Base-by-base conservation (phyloP, 2,797 vertebrate genomes). In the Malurus leucopterus region DNA sequence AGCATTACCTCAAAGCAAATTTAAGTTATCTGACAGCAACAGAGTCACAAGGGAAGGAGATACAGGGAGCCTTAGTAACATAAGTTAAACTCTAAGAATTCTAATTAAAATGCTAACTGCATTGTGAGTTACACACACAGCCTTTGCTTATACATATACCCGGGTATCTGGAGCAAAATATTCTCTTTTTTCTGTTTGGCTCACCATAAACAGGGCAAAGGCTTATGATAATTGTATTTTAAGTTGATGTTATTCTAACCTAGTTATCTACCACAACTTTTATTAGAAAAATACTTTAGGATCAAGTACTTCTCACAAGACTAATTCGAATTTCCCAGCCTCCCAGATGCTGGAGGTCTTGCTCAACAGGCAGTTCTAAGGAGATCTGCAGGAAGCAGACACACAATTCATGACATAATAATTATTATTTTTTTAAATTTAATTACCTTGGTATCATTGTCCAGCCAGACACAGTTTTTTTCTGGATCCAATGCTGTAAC, bases 401-500 rank as follows among this genome's bases (percentile, higher is more conserved):
- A 72, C 55, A 55, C 23, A 85, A 44, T 26, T 71, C 32, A 40
- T 8, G 36, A 72, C 15, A 59, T 11, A 36, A 36, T 6, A 30
- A 47, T 6, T 1, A 17, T 11, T 36, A 6, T 8, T 47, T 9
- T 46, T 22, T 18, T 5, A 9, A 9, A 36, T 71, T 18, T 46
- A 46, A 67, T 86, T 97, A 99, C 99, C 97, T 98, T 97, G 78
- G 79, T 95, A 50, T 98, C 98, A 8, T 96, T 97, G 5, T 98
- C 98, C 49, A 98, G 98, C 85, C 78, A 94, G 68, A 99, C 94
- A 3, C 96, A 98, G 90, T 98, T 99, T 83, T 97, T 97, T 67
- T 99, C 97, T n/a, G 99, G 99, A 91, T 98, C 97, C 88, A 99
- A 84, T 82, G 98, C 98, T 78, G 96, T 96, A 90, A 99, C 99